Evolutionary conservation across 1,140 invertebrate species (phyloP).

Genomic region (Drosophila busckii): DNA sequence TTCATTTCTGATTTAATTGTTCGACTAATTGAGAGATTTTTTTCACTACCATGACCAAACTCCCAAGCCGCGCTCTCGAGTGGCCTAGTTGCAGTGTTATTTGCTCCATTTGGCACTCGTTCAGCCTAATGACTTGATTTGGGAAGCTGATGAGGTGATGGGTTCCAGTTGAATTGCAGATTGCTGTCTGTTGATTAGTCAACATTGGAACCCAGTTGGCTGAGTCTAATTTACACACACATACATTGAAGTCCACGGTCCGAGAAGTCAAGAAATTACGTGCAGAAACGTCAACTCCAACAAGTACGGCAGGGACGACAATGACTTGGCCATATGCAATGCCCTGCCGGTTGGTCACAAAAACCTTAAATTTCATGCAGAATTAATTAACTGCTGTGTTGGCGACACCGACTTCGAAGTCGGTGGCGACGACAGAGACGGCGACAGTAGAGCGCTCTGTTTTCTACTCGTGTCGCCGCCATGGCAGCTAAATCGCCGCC

Average conservation of each 20-base stretch:
- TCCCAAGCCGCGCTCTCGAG: conserved; percentile 60
- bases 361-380: conserved; percentile 73
- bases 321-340: conserved; percentile 69
- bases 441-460: conserved; percentile 41
- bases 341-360: conserved; percentile 18
- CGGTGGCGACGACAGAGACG: conserved; percentile 42
- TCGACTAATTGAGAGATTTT: conserved; percentile 79
- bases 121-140: conserved; percentile 74
- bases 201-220: conserved; percentile 15
- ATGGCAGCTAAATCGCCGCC: conserved; percentile 14
- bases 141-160: conserved; percentile 60
- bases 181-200: conserved; percentile 60
- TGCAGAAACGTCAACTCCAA: conserved; percentile 47
- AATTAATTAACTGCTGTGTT: conserved; percentile 74
- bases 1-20: conserved; percentile 78
- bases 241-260: conserved; percentile 7
- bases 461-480: conserved; percentile 61
- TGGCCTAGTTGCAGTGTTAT: conserved; percentile 57
- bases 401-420: conserved; percentile 12
- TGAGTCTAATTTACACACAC: neutral
- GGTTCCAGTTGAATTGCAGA: conserved; percentile 22
- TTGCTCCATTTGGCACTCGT: conserved; percentile 73
- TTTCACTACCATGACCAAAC: conserved; percentile 50
- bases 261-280: conserved; percentile 29
- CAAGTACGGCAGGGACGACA: conserved; percentile 54